Base-by-base conservation (phyloP, 2,113 vertebrate genomes). In the Lamprotornis superbus region DNA sequence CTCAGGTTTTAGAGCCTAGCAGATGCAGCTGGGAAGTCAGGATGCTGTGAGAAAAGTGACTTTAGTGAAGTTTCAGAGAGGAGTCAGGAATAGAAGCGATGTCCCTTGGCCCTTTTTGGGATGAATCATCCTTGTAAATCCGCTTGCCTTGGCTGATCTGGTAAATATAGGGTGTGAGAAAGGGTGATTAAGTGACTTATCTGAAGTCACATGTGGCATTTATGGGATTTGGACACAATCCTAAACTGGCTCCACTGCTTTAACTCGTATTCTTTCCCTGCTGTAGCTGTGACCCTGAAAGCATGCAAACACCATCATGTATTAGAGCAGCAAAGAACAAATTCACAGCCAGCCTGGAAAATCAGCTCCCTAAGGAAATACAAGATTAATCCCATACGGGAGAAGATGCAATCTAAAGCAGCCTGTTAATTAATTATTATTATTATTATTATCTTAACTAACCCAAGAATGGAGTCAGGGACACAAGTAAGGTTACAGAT, bases 51-150 rank as follows among this genome's bases (percentile, higher is more conserved):
- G 42, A 74, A 70, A 92, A 92, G 79, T 86, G 92, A 96, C 92
- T 96, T 96, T 52, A 83, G 52, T 24, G 57, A 88, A 95, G 88
- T 96, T 95, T 90, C 71, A 49, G 88, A 92, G 90, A 3, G 2
- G 71, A 96, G 71, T 64, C 92, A 96, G 76, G 85, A 96, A 96
- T 90, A 96, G 95, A 96, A 97, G 22, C 4, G 0, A 44, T 23
- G 93, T 96, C 94, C 92, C 96, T 61, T 81, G 93, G 93, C 79
- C 79, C 93, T 80, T 96, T 96, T 71, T n/a, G 90, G 94, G 92
- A 95, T 97, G 94, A 97, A 96, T 97, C 95, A 97, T 95, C 86
- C 79, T 49, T 74, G 85, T 78, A 96, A 96, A 96, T 96, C 95
- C 83, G 31, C 90, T 94, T 97, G 88, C 94, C 88, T 96, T 84